These are phyloP conservation scores for Plectrocnemia conspersa DNA, from an alignment of 1,140 invertebrate genomes.

Conservation along the genomic window DNA sequence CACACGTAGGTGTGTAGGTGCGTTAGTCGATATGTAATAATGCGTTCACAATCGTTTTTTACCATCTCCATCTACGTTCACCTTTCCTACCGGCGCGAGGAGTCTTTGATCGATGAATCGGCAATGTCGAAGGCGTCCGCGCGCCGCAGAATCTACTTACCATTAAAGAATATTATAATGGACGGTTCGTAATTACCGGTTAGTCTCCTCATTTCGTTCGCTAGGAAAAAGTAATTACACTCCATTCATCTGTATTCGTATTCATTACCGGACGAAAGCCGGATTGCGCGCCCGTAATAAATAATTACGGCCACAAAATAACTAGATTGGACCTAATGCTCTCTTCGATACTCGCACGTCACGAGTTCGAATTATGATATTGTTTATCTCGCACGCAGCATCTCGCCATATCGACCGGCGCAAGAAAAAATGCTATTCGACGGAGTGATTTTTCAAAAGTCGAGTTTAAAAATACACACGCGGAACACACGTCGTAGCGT, in stretches of 20 bases:
- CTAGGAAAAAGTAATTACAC: slow-evolving; percentile 9
- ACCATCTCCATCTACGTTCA: not conserved
- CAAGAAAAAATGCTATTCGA: too few relatives aligned
- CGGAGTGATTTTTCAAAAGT: too few relatives aligned
- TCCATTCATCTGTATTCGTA: slow-evolving; percentile 7
- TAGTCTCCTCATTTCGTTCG: slow-evolving; percentile 5
- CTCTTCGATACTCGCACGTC: not conserved
- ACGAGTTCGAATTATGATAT: slow-evolving; percentile 2
- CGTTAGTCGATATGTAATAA: not conserved
- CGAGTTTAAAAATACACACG: too few relatives aligned
- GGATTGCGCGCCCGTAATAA: not conserved
- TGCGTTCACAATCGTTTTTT: not conserved
- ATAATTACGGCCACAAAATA: slow-evolving; percentile 8
- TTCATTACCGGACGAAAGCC: slow-evolving; percentile 1
- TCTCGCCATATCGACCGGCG: too few relatives aligned
- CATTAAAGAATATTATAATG: slow-evolving; percentile 9
- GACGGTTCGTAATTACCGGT: not conserved
- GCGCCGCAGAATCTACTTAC: slow-evolving; percentile 1
- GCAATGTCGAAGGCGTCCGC: slow-evolving; percentile 7
- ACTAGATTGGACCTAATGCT: slow-evolving; percentile 6
- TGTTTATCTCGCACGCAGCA: not conserved
- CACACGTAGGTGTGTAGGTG: not conserved
- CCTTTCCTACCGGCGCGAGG: not conserved
- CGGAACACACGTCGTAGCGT: too few relatives aligned
- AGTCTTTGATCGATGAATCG: slow-evolving; percentile 5